Conservation (phyloP, 2,888 invertebrate species). For the Druceiella hillmani region DNA sequence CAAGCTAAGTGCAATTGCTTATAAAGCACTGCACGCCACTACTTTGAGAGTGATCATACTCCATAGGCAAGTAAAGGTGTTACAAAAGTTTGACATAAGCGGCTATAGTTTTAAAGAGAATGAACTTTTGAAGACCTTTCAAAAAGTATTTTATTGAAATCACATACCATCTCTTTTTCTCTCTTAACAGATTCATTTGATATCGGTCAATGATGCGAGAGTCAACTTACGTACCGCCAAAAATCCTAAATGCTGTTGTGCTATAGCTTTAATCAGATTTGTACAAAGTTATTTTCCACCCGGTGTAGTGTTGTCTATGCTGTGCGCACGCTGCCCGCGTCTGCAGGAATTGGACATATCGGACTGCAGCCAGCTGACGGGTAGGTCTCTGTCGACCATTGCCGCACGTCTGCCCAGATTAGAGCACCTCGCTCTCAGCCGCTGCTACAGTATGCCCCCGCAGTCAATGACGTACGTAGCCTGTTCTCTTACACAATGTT, state of each 20-base stretch:
- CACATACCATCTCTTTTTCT: too few relatives aligned
- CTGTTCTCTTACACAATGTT: too few relatives aligned
- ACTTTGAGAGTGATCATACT: too few relatives aligned
- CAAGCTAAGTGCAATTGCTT: too few relatives aligned
- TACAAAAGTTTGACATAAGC: too few relatives aligned
- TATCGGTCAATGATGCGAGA: conserved; percentile 3
- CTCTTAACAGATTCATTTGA: conserved; percentile 2
- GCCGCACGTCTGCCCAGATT: conserved; percentile 51
- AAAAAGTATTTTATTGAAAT: too few relatives aligned
- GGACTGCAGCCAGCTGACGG: conserved; percentile 68
- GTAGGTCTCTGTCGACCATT: neutral
- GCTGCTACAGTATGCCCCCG: conserved; percentile 75
- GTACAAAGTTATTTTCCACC: neutral
- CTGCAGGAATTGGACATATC: conserved; percentile 84
- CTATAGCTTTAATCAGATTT: neutral
- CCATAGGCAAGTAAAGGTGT: too few relatives aligned
- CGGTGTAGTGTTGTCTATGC: conserved; percentile 59
- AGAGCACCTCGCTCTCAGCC: conserved; percentile 72
- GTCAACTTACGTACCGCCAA: too few relatives aligned
- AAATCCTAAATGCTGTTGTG: too few relatives aligned
- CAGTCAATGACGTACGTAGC: conserved; percentile 64
- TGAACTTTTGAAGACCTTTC: too few relatives aligned
- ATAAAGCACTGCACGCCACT: too few relatives aligned
- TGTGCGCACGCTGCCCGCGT: conserved; percentile 62
- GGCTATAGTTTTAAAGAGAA: too few relatives aligned